Evolutionary conservation across 2,888 invertebrate species (phyloP).

Genomic region (Arctia plantaginis): DNA sequence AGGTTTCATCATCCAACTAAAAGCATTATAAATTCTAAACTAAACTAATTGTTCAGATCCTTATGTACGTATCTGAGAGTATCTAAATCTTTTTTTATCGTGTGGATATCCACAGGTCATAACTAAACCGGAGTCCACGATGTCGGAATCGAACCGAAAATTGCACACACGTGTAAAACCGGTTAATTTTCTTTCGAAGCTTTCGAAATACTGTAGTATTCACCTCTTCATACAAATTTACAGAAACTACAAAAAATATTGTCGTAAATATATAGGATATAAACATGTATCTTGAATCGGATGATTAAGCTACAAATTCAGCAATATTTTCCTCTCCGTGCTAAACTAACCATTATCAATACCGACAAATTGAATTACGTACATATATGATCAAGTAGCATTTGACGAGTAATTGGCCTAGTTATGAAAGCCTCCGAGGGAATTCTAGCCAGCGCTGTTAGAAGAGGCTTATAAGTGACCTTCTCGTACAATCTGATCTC

Average conservation of each 20-base stretch:
- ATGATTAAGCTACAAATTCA: slow-evolving; percentile 29
- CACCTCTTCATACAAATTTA: background rate
- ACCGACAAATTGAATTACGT: slow-evolving; percentile 33
- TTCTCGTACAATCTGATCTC: slow-evolving; percentile 9
- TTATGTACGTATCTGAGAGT: background rate
- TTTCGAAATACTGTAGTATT: background rate
- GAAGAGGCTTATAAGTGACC: background rate
- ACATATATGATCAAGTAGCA: slow-evolving; percentile 39
- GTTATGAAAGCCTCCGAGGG: slow-evolving; percentile 10
- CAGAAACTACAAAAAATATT: slow-evolving; percentile 1
- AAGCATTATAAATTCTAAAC: slow-evolving; percentile 2
- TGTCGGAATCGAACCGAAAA: too few species aligned
- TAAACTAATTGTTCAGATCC: background rate
- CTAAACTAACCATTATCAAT: slow-evolving; percentile 21
- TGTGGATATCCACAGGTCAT: background rate
- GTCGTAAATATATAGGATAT: background rate
- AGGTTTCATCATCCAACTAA: slow-evolving; percentile 5
- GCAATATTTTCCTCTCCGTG: slow-evolving; percentile 19
- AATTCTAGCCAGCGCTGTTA: background rate
- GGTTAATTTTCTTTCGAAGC: too few species aligned
- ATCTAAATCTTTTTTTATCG: background rate
- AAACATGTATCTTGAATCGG: slow-evolving; percentile 21
- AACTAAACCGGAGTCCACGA: background rate
- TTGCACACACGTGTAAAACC: too few species aligned
- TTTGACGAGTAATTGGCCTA: slow-evolving; percentile 15